Percentiles rank a stretch among this genome's conserved stretches.
Evolutionary conservation across 2,888 invertebrate genomes (phyloP).

Genomic region (Euspilapteryx auroguttella): DNA sequence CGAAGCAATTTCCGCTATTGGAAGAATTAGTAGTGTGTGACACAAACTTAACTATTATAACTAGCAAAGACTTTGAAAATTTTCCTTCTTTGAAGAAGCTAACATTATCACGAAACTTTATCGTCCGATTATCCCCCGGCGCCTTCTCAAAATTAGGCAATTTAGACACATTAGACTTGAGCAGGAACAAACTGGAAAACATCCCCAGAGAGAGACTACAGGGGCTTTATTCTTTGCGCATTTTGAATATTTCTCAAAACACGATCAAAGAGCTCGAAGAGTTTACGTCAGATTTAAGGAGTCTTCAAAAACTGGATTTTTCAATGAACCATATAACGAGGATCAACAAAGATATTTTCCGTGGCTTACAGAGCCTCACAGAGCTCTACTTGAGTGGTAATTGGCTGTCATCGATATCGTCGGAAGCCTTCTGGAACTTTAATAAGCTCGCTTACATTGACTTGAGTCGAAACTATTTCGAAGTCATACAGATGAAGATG

Average conservation of each 20-base stretch:
- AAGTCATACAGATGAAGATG: constrained; percentile 76
- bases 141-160: constrained; percentile 79
- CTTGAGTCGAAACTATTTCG: constrained; percentile 81
- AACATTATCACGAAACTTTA: constrained; percentile 71
- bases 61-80: constrained; percentile 82
- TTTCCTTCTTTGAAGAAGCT: constrained; percentile 78
- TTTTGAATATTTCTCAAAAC: constrained; percentile 84
- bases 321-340: constrained; percentile 82
- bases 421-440: constrained; percentile 76
- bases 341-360: constrained; percentile 75
- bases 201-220: constrained; percentile 83
- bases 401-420: constrained; percentile 76
- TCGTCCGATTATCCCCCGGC: constrained; percentile 79
- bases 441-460: constrained; percentile 77
- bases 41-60: constrained; percentile 81
- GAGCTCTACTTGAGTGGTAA: constrained; percentile 82
- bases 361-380: constrained; percentile 72
- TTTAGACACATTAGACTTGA: constrained; percentile 77
- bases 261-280: constrained; percentile 79
- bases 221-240: constrained; percentile 71
- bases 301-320: constrained; percentile 77
- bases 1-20: constrained; percentile 74
- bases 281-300: constrained; percentile 76
- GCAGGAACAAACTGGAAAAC: constrained; percentile 79
- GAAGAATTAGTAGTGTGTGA: constrained; percentile 78